Evolutionary conservation across 2,888 invertebrate species (phyloP), one percentile per base, ranked within the genome.

Genomic region (Aplocera efformata): DNA sequence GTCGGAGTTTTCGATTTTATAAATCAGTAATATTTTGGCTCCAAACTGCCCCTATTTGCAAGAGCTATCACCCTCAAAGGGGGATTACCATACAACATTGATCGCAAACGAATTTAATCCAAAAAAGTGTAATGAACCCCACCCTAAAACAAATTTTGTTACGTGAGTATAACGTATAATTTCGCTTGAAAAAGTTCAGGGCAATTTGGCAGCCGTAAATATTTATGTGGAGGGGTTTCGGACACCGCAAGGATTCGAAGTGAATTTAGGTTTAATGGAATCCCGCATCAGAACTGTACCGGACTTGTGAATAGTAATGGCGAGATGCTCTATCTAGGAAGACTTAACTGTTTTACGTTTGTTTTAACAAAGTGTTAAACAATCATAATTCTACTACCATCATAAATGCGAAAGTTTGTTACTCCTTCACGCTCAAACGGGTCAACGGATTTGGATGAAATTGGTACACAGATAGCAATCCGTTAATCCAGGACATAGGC

Each of bases 191-290:
- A 56, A 55, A 59, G 50, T 65, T 60, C 46, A 29, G 35, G 55
- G 41, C 37, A 49, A 55, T 62, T 63, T 61, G 54, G 31, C 43
- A 34, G 32, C 50, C 55, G 64, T 74, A 71, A 74, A 74, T 75
- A 76, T 75, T 73, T 72, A 72, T 73, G 60, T 53, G 67, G 63
- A 59, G n/a, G 60, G 60, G 60, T 66, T 65, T 60, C 50, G 62
- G 53, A 57, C 52, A 52, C 57, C 57, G 58, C 57, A 61, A 64
- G 68, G 73, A 69, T 67, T 69, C 63, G 63, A 63, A 68, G 66
- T 63, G 65, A 63, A 61, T 60, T 63, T 51, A 49, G 61, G 55
- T 64, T 65, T 74, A 74, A 79, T 76, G 73, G 74, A 67, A 68
- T 66, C 67, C 56, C 50, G 40, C 25, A 51, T 59, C 58, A 49